phyloP scores from a whole-genome alignment of 1,140 invertebrate genomes.

The Ylistrum balloti region DNA sequence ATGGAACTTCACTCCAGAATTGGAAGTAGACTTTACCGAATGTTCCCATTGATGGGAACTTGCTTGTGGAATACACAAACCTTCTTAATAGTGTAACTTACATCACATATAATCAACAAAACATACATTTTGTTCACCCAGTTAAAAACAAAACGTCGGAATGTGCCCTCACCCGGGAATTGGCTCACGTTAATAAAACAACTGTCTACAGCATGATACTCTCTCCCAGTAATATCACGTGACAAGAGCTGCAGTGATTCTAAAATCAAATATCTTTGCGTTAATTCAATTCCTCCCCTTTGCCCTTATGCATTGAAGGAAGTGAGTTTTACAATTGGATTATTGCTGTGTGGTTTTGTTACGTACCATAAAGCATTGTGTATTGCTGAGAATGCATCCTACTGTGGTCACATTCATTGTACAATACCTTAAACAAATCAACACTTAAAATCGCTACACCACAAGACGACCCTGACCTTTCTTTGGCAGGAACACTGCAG shows the following conservation, averaged over 20 bases:
- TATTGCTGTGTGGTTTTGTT: background rate
- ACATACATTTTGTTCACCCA: no score
- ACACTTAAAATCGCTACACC: background rate
- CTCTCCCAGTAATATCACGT: background rate
- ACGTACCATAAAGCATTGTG: background rate
- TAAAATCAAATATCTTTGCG: background rate
- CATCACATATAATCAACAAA: no score
- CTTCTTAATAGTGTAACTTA: no score
- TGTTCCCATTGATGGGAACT: no score
- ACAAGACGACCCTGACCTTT: background rate
- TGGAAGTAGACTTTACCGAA: no score
- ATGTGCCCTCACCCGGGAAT: no score
- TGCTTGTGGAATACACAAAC: no score
- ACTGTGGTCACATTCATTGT: background rate
- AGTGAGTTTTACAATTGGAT: background rate
- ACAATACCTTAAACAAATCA: conserved; percentile 11
- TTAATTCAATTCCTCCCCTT: background rate
- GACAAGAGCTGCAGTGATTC: background rate
- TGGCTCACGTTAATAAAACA: no score
- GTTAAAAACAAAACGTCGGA: no score
- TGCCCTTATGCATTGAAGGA: background rate
- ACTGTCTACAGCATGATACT: no score
- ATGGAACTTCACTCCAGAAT: no score
- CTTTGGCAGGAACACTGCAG: no score
- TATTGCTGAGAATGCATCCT: background rate